Evolutionary conservation across 2,113 vertebrate species (phyloP).

Genomic region (Strigops habroptila): DNA sequence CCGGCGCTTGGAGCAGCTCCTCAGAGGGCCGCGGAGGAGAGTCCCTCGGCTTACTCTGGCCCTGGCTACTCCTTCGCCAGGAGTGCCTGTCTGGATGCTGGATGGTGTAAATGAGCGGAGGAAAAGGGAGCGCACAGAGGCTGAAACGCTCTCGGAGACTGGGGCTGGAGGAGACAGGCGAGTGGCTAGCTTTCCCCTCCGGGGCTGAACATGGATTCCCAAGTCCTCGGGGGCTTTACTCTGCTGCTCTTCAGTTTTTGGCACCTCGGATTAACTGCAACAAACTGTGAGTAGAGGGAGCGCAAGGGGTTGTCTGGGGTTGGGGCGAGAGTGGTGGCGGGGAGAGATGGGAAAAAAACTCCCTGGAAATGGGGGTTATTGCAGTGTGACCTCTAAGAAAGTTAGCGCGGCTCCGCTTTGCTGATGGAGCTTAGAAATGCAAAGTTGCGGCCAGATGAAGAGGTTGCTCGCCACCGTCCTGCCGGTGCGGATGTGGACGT

Average conservation of each 20-base stretch:
- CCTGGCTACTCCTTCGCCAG: not conserved
- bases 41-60: not conserved
- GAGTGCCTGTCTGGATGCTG: conserved; percentile 11
- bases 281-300: conserved; percentile 72
- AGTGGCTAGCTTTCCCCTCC: not conserved
- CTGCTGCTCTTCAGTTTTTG: conserved; percentile 63
- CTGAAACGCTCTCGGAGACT: conserved; percentile 4
- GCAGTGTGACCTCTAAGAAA: not conserved
- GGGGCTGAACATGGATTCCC: conserved; percentile 66
- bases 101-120: conserved; percentile 50
- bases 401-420: not conserved
- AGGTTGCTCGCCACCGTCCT: not conserved
- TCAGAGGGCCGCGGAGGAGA: not conserved
- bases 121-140: not conserved
- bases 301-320: not conserved
- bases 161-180: conserved; percentile 4
- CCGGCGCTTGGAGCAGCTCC: not conserved
- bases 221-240: conserved; percentile 41
- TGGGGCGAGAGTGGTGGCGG: not conserved
- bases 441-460: not conserved
- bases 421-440: not conserved
- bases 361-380: not conserved
- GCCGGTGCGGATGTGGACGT: not conserved
- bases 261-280: conserved; percentile 69
- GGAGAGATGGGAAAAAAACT: not conserved